Base-by-base conservation (phyloP, 2,888 invertebrate species). In the Phragmatobia fuliginosa region DNA sequence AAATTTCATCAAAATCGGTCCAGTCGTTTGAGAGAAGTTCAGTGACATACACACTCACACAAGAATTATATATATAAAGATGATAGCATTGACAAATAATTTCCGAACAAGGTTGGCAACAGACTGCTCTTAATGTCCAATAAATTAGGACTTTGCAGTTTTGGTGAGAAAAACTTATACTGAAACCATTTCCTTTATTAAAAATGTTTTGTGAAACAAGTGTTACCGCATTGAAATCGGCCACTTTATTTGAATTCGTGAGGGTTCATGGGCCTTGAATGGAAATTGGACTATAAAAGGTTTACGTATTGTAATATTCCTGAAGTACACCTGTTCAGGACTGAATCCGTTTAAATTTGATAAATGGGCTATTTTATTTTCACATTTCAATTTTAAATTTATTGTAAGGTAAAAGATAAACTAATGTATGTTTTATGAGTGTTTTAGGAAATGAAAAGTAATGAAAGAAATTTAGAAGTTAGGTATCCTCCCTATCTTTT, bases 71-170 rank as follows among this genome's bases (percentile, higher is more conserved):
- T n/a, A n/a, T n/a, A n/a, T n/a, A 76, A 68, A 3, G 21, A 52
- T 70, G 52, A 74, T 81, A 74, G n/a, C 33, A 10, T 36, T 36
- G 33, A n/a, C 67, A 76, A 76, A 73, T 74, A 72, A 79, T 83
- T 79, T 62, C 73, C 64, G 49, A 33, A 67, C 38, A 66, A 77
- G 75, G 67, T 77, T 83, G 81, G 81, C 78, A 78, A 74, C 80
- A 74, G 69, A 64, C 69, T 68, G 78, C 28, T 58, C 60, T 78
- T 83, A 80, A 73, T 72, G 64, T 63, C 59, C 60, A 68, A 68
- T 83, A 84, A 75, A 84, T 84, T 78, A 81, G 71, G 66, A 70
- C 62, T 63, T 41, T 70, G 65, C 62, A 62, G 66, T 62, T 56
- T 56, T 33, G 62, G 36, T 45, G 59, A 70, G 62, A 71, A n/a